Evolutionary conservation across 2,113 vertebrate species (phyloP).

Genomic region (Psammodynastes pulverulentus): DNA sequence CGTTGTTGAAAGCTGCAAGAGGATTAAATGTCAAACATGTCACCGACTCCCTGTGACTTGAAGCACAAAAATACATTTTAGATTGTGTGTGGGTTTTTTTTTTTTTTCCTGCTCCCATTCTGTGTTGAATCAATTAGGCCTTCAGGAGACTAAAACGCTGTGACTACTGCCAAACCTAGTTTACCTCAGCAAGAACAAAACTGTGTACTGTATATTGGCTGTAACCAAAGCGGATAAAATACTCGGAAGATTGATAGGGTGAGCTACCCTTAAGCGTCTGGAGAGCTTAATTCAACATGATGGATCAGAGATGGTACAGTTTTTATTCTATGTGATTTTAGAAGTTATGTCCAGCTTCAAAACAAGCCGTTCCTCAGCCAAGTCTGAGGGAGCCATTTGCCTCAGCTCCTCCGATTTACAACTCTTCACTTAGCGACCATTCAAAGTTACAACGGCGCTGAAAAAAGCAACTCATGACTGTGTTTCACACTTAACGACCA

Average conservation of each 20-base stretch:
- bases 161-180: neutral
- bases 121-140: neutral
- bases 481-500: too few species aligned
- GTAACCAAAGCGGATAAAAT: neutral
- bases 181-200: neutral
- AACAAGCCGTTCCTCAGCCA: too few species aligned
- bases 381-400: too few species aligned
- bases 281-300: neutral
- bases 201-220: neutral
- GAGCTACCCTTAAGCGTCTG: neutral
- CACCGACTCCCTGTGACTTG: neutral
- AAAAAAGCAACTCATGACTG: too few species aligned
- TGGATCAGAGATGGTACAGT: neutral
- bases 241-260: neutral
- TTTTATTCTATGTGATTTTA: neutral
- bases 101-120: neutral
- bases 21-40: neutral
- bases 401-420: too few species aligned
- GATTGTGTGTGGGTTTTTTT: neutral
- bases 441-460: too few species aligned
- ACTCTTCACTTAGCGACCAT: too few species aligned
- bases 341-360: too few species aligned
- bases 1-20: neutral
- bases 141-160: neutral
- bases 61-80: neutral